Base-by-base conservation (phyloP, 2,113 vertebrate species). In the Rana temporaria region DNA sequence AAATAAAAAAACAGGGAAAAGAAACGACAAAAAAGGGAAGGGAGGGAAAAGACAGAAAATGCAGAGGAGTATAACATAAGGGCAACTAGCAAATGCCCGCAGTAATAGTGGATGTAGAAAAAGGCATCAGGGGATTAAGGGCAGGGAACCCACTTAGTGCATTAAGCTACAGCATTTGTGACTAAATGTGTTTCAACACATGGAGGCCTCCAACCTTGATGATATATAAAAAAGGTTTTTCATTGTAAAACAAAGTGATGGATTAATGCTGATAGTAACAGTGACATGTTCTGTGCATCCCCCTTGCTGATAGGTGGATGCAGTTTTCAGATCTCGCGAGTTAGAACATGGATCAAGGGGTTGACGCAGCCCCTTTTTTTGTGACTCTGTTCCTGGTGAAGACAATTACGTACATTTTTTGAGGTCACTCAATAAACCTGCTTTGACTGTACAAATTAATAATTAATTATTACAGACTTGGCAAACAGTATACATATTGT, bases 171-270 rank as follows among this genome's bases (percentile, higher is more conserved):
- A 95, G 95, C 94, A 87, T 94, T 95, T 96, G 94, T 94, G 95
- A 95, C 93, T 88, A 93, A 95, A 96, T 96, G 96, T 93, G 92
- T 93, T 48, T 90, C 85, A 80, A 89, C 93, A 95, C 93, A 94
- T 94, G 93, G 95, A 95, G 96, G 96, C 96, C 97, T 97, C 93
- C 86, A 94, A 93, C 95, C 95, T 95, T 93, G 92, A 93, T 91
- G 88, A 91, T 90, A 89, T 93, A 93, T 91, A 92, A 85, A 88
- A 87, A 85, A 87, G 87, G 89, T 88, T 84, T 86, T 90, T 88
- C 86, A 87, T 78, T 88, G 88, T 85, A 90, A 93, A 90, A 89
- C 89, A 85, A 91, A 86, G 89, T 87, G 88, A 85, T 92, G 87
- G 88, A 90, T 88, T 83, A 89, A 90, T 81, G 81, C 72, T 82